Evolutionary conservation across 1,140 invertebrate species (phyloP), one percentile per base, ranked within the genome.

Genomic region (Chrysomallon squamiferum): DNA sequence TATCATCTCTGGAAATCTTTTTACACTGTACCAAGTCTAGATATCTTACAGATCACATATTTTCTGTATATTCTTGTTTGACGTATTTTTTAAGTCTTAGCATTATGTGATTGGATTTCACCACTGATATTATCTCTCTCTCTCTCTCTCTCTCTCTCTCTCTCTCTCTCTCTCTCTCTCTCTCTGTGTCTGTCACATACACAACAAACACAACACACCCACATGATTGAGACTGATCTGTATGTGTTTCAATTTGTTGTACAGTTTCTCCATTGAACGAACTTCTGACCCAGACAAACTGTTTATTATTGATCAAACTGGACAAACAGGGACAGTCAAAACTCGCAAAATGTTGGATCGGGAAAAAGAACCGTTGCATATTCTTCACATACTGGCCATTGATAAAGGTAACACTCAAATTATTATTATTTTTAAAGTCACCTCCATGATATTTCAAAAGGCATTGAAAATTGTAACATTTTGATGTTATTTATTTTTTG

Each of bases 341-440:
- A 96, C 96, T 74, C 94, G 96, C 81, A 88, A 94, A 50, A 92
- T 91, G 11, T 86, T 97, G 20, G 86, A 87, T 71, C 72, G 85
- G 88, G 95, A 65, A 93, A 96, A 86, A 92, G 49, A 56, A n/a
- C 66, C 96, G 74, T 95, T 93, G 3, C 94, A 84, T 58, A 73
- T 89, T 86, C 93, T 97, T 1, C 95, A 96, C 88, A 96, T 98
- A 69, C 88, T 97, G 74, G 95, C 95, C 0, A 96, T 96, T 79
- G 95, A 98, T 82, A 95, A 97, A 85, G 95, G 95, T 25, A 90
- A 38, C 35, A 38, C 35, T 38, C 35, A 38, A 15, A n/a, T n/a
- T n/a, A n/a, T n/a, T n/a, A n/a, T n/a, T n/a, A n/a, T n/a, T n/a
- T n/a, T n/a, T n/a, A n/a, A n/a, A n/a, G n/a, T n/a, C n/a, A n/a